A percentile compares a stretch with the other conserved stretches of the same genome.
phyloP scores from a whole-genome alignment of 1,140 invertebrate species.

The Drosophila orena region DNA sequence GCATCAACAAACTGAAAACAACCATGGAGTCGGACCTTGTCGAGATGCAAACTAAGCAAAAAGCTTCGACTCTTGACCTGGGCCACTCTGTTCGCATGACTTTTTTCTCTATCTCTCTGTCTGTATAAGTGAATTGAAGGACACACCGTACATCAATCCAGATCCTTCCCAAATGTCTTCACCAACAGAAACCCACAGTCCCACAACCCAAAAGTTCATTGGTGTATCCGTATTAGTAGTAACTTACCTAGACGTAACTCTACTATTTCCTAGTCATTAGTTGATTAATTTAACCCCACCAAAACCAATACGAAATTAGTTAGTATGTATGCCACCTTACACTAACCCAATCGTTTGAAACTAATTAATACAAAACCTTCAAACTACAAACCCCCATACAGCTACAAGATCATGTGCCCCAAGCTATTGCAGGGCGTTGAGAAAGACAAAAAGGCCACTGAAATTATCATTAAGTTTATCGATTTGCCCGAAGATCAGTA shows the following conservation, averaged over 20 bases:
- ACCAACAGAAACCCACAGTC: slow-evolving; percentile 40
- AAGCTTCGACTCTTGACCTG: slow-evolving; percentile 43
- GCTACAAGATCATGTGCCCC: slow-evolving; percentile 97
- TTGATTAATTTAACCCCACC: slow-evolving; percentile 24
- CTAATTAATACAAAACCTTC: slow-evolving; percentile 46
- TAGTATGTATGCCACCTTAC: slow-evolving; percentile 41
- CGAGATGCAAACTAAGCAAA: slow-evolving; percentile 55
- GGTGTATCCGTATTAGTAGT: slow-evolving; percentile 55
- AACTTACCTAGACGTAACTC: slow-evolving; percentile 59
- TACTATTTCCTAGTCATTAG: slow-evolving; percentile 52
- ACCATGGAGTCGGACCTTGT: slow-evolving; percentile 6
- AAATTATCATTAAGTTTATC: slow-evolving; percentile 94
- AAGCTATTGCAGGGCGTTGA: slow-evolving; percentile 90
- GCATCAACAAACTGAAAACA: slow-evolving; percentile 25
- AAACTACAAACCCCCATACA: slow-evolving; percentile 85
- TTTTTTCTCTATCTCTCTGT: slow-evolving; percentile 32
- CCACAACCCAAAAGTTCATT: slow-evolving; percentile 22
- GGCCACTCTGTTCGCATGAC: slow-evolving; percentile 52
- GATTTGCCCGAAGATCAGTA: slow-evolving; percentile 96
- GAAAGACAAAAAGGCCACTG: slow-evolving; percentile 92
- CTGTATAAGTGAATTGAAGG: slow-evolving; percentile 32
- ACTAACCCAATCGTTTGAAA: slow-evolving; percentile 51
- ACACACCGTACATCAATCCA: slow-evolving; percentile 23
- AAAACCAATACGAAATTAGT: slow-evolving; percentile 26
- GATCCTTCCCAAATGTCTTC: slow-evolving; percentile 43